Conservation (phyloP, 2,888 invertebrate genomes). For the Nasonovia ribisnigri region DNA sequence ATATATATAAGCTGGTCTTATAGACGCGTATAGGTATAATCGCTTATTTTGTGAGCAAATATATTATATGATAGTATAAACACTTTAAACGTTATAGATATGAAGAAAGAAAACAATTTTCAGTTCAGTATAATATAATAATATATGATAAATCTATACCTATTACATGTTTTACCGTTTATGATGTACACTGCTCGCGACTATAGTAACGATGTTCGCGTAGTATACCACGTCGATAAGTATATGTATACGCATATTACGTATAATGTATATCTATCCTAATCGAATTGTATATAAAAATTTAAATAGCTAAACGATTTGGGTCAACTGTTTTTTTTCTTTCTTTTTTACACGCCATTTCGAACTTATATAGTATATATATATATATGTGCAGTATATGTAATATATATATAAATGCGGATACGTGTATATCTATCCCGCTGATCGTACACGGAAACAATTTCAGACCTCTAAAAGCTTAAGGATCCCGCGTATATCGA, state of each 20-base stretch:
- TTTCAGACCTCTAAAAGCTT: slow-evolving; percentile 40
- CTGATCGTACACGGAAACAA: slow-evolving; percentile 53
- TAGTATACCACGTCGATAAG: neutral
- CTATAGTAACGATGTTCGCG: neutral
- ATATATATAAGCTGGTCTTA: neutral
- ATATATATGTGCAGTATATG: neutral
- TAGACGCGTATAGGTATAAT: neutral
- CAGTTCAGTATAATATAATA: neutral
- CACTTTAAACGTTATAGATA: no score
- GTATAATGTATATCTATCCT: neutral
- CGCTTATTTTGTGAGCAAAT: neutral
- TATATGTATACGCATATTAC: neutral
- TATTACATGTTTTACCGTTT: neutral
- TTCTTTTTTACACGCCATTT: neutral
- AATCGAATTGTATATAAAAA: neutral
- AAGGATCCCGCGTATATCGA: slow-evolving; percentile 45
- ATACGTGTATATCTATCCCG: neutral
- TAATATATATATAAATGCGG: neutral
- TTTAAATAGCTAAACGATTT: slow-evolving; percentile 40
- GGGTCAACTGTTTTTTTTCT: slow-evolving; percentile 19
- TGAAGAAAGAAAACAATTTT: neutral
- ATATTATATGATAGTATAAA: neutral
- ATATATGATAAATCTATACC: neutral
- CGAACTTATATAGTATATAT: neutral
- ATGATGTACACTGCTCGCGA: neutral